Base-by-base conservation (phyloP, 2,888 invertebrate genomes). In the Ormyrus labotus region DNA sequence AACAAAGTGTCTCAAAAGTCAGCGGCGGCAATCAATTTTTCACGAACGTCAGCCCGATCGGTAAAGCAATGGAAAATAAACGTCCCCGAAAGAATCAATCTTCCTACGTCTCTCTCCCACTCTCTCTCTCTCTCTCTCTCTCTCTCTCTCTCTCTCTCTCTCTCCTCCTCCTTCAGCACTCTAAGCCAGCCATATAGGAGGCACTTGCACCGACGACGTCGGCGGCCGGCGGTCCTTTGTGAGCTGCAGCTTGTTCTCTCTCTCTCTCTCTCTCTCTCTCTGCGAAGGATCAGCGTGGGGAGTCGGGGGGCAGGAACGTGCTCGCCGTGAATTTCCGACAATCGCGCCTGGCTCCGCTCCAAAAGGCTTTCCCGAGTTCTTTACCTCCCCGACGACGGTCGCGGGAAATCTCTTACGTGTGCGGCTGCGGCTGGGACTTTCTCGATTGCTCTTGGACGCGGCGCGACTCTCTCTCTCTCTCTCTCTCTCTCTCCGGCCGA, bases 321-420 rank as follows among this genome's bases (percentile, higher is more conserved):
- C 78, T 63, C 81, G 83, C 84, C 85, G 85, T 85, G 86, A 85
- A 86, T 87, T 86, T 85, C 84, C 86, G 86, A 87, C 88, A 88
- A 88, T 88, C 87, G 87, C 84, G 83, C 83, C 87, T 88, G 88
- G 88, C 88, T 83, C 81, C 72, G 83, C 81, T 87, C 88, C 89
- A 88, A 87, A 84, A 83, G 86, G 85, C 74, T 78, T 78, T 78
- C 68, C 55, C 53, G 78, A 73, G 51, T 81, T 81, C 75, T 81
- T 75, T 75, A 71, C 65, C 80, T 58, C 47, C 48, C 7, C 19
- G 68, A 60, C 19, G 68, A 60, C 55, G 73, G 6, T 57, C 50
- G 57, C 34, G 64, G 45, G 64, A 61, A 71, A 61, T 57, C 61
- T 61, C 67, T 58, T 58, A 50, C 63, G 10, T 45, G 13, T 64